phyloP scores from a whole-genome alignment of 2,113 vertebrate species.

The Sinocyclocheilus rhinocerous region DNA sequence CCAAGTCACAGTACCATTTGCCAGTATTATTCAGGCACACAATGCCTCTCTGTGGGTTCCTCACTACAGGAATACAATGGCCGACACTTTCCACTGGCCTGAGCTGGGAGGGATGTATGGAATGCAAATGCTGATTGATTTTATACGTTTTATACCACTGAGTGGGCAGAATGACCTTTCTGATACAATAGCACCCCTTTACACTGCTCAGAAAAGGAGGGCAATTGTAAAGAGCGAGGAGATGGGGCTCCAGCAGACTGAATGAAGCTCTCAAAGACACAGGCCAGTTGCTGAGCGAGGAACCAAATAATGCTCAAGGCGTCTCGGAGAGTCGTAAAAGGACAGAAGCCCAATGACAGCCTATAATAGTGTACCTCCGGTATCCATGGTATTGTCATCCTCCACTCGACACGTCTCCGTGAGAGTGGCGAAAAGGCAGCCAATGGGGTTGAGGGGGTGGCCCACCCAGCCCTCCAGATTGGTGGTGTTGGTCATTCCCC shows the following conservation, averaged over 20 bases:
- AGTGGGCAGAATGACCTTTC: slow-evolving; percentile 49
- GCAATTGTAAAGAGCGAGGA: slow-evolving; percentile 36
- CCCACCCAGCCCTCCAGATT: slow-evolving; percentile 98
- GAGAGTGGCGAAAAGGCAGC: slow-evolving; percentile 92
- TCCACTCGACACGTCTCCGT: slow-evolving; percentile 94
- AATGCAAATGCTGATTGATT: slow-evolving; percentile 71
- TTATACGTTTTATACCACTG: slow-evolving; percentile 61
- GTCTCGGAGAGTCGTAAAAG: slow-evolving; percentile 39
- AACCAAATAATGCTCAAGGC: slow-evolving; percentile 35
- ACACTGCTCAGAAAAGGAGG: slow-evolving; percentile 26
- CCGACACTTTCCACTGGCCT: slow-evolving; percentile 56
- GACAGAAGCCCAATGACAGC: slow-evolving; percentile 28
- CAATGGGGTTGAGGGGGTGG: slow-evolving; percentile 94
- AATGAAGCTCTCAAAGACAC: slow-evolving; percentile 44
- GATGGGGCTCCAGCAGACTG: slow-evolving; percentile 27
- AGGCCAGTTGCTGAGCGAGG: slow-evolving; percentile 22
- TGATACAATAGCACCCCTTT: slow-evolving; percentile 43
- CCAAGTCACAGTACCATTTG: slow-evolving; percentile 69
- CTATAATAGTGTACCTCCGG: slow-evolving; percentile 81
- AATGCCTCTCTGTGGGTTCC: slow-evolving; percentile 72
- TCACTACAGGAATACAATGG: slow-evolving; percentile 68
- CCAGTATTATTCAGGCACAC: slow-evolving; percentile 71
- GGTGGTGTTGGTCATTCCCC: slow-evolving; percentile 91
- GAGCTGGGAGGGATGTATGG: slow-evolving; percentile 47
- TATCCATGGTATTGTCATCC: slow-evolving; percentile 92